Evolutionary conservation across 2,888 invertebrate genomes (phyloP), one percentile per base, ranked within the genome.

Genomic region (Cataglyphis albicans): DNA sequence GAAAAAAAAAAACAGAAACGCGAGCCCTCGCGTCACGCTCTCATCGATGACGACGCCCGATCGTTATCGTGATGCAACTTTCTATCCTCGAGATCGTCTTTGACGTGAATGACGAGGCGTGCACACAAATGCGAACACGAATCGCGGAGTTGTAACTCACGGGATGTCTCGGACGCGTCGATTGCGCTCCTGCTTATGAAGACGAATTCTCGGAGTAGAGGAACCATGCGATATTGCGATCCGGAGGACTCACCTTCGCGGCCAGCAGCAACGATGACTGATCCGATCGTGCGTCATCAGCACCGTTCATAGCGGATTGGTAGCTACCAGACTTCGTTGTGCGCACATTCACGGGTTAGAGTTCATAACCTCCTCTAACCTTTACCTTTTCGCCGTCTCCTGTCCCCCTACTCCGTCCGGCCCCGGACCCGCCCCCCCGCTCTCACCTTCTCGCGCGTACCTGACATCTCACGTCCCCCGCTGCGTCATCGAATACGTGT

Each of bases 291-390:
- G 85, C 89, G 86, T 90, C 91, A 91, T 87, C 86, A 87, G 88
- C 85, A 87, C 86, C 89, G 87, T 91, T 91, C 88, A 89, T 90
- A 90, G 87, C 86, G 87, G 7, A 6, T 59, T 44, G 44, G 48
- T 18, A 18, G 86, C 88, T 91, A 86, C 88, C 87, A 89, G 87
- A 80, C 90, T 89, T 88, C 90, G 86, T 89, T 90, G 87, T 88
- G 86, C 48, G 48, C 48, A n/a, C 84, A 89, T 88, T 82, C 87
- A 87, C 89, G 90, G 90, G 91, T 91, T 90, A 91, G 91, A 93
- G 92, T 93, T 92, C 92, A 91, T 93, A 92, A 92, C 92, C 92
- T 93, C 91, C 91, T 91, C 88, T 91, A 92, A 92, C 92, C 92
- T 93, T 92, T 91, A 86, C 87, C 89, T 80, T 80, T 80, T 90